Evolutionary conservation across 2,888 invertebrate genomes (phyloP), one percentile per base, ranked within the genome.

Genomic region (Macaria liturata): DNA sequence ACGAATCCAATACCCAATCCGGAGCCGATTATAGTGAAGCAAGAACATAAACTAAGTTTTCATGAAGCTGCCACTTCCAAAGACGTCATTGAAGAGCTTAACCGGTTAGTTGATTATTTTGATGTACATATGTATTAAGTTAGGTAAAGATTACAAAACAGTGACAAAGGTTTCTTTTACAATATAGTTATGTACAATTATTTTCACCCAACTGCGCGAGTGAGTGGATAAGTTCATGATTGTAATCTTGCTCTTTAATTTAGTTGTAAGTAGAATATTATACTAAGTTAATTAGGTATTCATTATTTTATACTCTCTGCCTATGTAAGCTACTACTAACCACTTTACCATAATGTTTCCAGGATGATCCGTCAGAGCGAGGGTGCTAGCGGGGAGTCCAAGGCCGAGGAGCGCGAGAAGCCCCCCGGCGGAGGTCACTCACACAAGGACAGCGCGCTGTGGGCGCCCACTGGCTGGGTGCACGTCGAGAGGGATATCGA

Each of bases 401-500:
- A 67, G 30, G 83, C 78, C 55, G 72, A 55, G 52, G 79, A 70
- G 57, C 64, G 53, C 7, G 78, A 80, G 31, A 79, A 46, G 9
- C 40, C 75, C 8, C 59, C 64, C 3, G 80, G 76, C 30, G 76
- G 71, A 52, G 55, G 71, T 3, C 72, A 65, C 6, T 64, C 71
- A 40, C 83, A 86, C n/a, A 88, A 93, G 61, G 95, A 95, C 81
- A 91, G 91, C 58, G 95, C 94, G 39, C 92, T 95, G 65, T 94
- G 95, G 88, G 94, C 94, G 59, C 94, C 95, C 32, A 96, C 96
- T 0, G 96, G 96, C 43, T 96, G 96, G 96, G 94, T 96, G 61
- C 96, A 96, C 76, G 95, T 96, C 43, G 95, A 96, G 75, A 93
- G 94, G 64, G 95, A 95, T 74, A 95, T 95, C 63, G 96, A 96